Evolutionary conservation across 1,140 invertebrate species (phyloP).

Genomic region (Pentalonia nigronervosa): DNA sequence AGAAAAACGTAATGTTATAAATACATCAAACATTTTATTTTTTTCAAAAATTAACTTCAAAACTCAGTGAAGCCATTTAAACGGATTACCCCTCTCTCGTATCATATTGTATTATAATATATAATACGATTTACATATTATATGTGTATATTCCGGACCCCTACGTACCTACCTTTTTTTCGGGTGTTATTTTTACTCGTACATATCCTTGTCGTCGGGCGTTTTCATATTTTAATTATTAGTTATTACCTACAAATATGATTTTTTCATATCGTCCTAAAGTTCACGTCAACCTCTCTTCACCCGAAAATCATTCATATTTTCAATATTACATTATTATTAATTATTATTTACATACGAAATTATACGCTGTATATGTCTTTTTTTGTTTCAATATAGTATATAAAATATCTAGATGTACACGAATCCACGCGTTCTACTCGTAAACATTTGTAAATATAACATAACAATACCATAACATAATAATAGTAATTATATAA

Average conservation of each 20-base stretch:
- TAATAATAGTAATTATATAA: slow-evolving; percentile 9
- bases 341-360: background rate
- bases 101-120: background rate
- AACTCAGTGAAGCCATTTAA: background rate
- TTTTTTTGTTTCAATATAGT: background rate
- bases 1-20: background rate
- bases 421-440: background rate
- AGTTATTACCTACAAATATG: background rate
- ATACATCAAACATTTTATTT: background rate
- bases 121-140: background rate
- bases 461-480: background rate
- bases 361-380: background rate
- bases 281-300: background rate
- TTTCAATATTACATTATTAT: background rate
- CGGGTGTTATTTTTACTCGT: background rate
- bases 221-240: background rate
- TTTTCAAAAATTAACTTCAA: background rate
- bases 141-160: background rate
- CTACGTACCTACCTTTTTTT: background rate
- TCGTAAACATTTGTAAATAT: slow-evolving; percentile 16
- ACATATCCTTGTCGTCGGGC: background rate
- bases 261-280: background rate
- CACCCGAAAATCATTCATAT: background rate
- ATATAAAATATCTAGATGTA: background rate
- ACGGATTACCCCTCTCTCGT: background rate